Evolutionary conservation across 2,113 vertebrate genomes (phyloP), one percentile per base, ranked within the genome.

Genomic region (Boleophthalmus pectinirostris): DNA sequence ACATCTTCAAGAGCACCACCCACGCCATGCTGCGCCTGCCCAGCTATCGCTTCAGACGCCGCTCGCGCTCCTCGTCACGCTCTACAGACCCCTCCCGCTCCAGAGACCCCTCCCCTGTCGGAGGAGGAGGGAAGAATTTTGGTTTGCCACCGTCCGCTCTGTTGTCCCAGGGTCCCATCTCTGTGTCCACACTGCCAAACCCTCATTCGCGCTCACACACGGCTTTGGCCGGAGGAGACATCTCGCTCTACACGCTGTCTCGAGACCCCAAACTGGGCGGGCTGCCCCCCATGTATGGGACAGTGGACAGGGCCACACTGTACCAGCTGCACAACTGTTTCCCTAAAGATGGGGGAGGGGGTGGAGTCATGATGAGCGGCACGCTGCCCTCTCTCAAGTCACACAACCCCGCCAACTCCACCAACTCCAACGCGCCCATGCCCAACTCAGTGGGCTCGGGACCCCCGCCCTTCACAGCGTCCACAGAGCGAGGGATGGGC

Each of bases 271-370:
- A 95, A 79, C 90, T 96, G 54, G 93, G 93, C 13, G 94, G 94
- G 61, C 87, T 95, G 76, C 93, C 87, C 5, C 94, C 84, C 72
- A 88, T 94, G 87, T 94, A 94, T 15, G 93, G 94, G 64, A 94
- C 94, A 25, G 94, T 94, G 81, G 94, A 94, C 87, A 91, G 94
- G 35, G 94, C 94, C 87, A 93, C 93, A 0, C 94, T 96, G 71
- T 95, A 96, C 89, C 96, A 96, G 87, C 93, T 97, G 73, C 96
- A 97, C 93, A 96, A 97, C 87, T 95, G 95, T 92, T 96, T 96
- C 84, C 93, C 95, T 64, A 96, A 96, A 88, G 95, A 97, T 38
- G 90, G 90, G 6, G 84, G 85, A 0, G 86, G 88, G 68, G 90
- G 85, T 3, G 85, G 83, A 3, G 89, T 92, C 81, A 90, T 94